Evolutionary conservation across 1,140 invertebrate species (phyloP), one percentile per base, ranked within the genome.

Genomic region (Anastrepha ludens): DNA sequence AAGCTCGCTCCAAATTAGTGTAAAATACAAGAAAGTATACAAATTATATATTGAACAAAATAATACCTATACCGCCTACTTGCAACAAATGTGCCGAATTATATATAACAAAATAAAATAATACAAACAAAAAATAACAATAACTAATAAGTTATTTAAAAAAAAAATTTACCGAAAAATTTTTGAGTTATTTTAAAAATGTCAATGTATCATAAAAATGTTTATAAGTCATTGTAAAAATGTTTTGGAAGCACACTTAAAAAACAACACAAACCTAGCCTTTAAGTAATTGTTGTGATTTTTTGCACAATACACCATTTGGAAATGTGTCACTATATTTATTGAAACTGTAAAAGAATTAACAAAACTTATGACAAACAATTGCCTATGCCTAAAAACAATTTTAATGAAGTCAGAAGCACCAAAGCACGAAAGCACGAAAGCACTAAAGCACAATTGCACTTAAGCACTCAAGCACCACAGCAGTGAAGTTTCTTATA

Each of bases 31-130:
- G 29, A 29, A 29, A 29, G 29, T 29, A 29, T 29, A 29, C 29
- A 15, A 62, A 17, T 17, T 62, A 62, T 62, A 17, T 15, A 81
- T 7, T 29, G 5, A 20, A 58, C 74, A 20, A 81, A 29, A 7
- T 67, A 74, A 47, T 17, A 74, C 67, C 67, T 74, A 15, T 74
- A 47, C 67, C 67, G 74, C 74, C 74, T 81, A 81, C 74, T 55
- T 81, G 74, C 74, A 81, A 81, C 74, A 58, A 29, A 81, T 81
- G 74, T 81, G 74, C 74, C 74, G 74, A 81, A 81, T 29, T 81
- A 81, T 29, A 20, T 81, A 5, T 55, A 50, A 20, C 29, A 58
- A 29, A 81, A 44, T 4, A 39, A 15, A 41, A 70, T 4, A 67
- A 29, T 29, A 0, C 0, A 29, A 29, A 29, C 0, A 29, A 29